Base-by-base conservation (phyloP, 2,797 vertebrate species). In the Muraenolepis orangiensis region DNA sequence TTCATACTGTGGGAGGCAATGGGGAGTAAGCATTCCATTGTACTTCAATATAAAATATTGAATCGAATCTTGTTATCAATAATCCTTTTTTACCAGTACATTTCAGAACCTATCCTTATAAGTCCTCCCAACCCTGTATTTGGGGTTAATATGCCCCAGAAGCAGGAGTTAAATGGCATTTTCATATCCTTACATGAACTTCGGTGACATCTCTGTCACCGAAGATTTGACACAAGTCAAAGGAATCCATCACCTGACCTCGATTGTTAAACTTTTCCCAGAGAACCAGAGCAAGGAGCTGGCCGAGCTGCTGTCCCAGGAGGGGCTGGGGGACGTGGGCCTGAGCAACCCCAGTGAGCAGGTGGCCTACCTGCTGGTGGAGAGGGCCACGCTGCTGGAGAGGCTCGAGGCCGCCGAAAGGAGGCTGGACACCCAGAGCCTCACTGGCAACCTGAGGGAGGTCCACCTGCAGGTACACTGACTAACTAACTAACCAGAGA, bases 281-380 rank as follows among this genome's bases (percentile, higher is more conserved):
- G 96, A 96, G 86, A 86, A 82, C 66, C 94, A 96, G 85, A 90
- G 91, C 88, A 96, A 96, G 82, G 95, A 97, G 89, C 86, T 95
- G 74, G 89, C 92, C 57, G 95, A 97, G 91, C 93, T 97, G 95
- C 81, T 96, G 91, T 92, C 91, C 78, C 95, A 95, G 87, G 95
- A 97, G 84, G 95, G 93, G 29, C 89, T 97, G 0, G 93, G 89
- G 11, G 94, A 95, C 77, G 94, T 95, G 67, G 90, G 93, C 69
- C 88, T 92, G 83, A 95, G 92, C 81, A 94, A 92, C 72, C 87
- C 93, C 82, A 95, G 95, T 6, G 96, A 97, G 71, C 95, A 97
- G 89, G 93, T 95, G 6, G 93, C 94, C 0, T 96, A 96, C 87
- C 83, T 96, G 32, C 85, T 97, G 84, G 95, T 95, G 68, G 95